phyloP scores from a whole-genome alignment of 2,888 invertebrate genomes.

The Oxystoma pomonae region DNA sequence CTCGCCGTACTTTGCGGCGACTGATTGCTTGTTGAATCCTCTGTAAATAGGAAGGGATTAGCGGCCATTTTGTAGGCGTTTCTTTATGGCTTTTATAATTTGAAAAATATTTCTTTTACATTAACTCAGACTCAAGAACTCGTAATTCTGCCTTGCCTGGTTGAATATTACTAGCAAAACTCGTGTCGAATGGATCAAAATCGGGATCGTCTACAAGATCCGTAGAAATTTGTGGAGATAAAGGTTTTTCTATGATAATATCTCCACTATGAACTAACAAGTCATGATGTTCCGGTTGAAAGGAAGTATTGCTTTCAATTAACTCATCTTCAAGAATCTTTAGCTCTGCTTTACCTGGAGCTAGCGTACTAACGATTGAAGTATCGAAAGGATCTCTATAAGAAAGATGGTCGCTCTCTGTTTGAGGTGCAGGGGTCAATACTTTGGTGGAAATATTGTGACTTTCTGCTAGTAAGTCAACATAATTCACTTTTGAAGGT shows the following conservation, averaged over 20 bases:
- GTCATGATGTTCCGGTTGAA: slow-evolving; percentile 45
- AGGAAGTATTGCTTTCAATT: slow-evolving; percentile 57
- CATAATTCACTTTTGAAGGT: slow-evolving; percentile 26
- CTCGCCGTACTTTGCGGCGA: slow-evolving; percentile 52
- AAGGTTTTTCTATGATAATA: slow-evolving; percentile 41
- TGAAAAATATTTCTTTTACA: too few relatives aligned
- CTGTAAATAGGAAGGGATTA: slow-evolving; percentile 77
- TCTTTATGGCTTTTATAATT: too few relatives aligned
- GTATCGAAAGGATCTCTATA: slow-evolving; percentile 84
- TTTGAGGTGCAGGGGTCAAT: slow-evolving; percentile 57
- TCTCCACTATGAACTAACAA: slow-evolving; percentile 38
- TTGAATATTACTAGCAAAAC: slow-evolving; percentile 67
- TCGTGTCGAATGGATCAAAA: slow-evolving; percentile 81
- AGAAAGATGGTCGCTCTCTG: slow-evolving; percentile 44
- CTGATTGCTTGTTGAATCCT: slow-evolving; percentile 55
- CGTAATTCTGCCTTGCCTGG: slow-evolving; percentile 71
- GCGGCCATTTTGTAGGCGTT: slow-evolving; percentile 47
- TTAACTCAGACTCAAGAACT: slow-evolving; percentile 59
- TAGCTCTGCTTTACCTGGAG: slow-evolving; percentile 75
- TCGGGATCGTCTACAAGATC: slow-evolving; percentile 51
- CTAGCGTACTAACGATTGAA: slow-evolving; percentile 71
- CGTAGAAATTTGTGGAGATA: slow-evolving; percentile 45
- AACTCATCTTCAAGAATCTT: slow-evolving; percentile 74
- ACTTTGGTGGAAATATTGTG: slow-evolving; percentile 66
- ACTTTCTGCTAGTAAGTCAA: slow-evolving; percentile 50